Base-by-base conservation (phyloP, 2,797 vertebrate species). In the Leontocebus nigricollis region DNA sequence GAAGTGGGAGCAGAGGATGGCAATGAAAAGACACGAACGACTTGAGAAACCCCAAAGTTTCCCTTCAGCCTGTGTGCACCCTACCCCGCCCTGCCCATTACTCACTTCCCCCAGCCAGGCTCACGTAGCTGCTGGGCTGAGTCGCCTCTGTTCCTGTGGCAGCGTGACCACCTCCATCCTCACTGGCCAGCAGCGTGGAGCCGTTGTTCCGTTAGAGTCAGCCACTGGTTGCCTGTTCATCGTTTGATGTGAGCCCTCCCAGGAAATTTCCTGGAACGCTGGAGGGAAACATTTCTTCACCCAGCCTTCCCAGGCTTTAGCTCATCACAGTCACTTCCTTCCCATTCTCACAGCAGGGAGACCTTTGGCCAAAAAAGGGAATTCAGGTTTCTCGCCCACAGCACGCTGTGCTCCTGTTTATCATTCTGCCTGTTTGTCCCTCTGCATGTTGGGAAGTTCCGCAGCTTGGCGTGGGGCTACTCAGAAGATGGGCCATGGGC, bases 21-120 rank as follows among this genome's bases (percentile, higher is more conserved):
- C 26, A 44, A 75, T 4, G 11, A 82, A 44, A 61, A 80, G 26
- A 30, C n/a, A 76, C 76, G 67, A 89, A 85, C 90, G 94, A 93
- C 94, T 96, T 83, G 39, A 30, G 24, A 50, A 93, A 97, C 93
- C 84, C 94, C 57, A 1, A 50, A 75, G 91, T 95, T 17, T 12
- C 12, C 12, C 70, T 55, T 55, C 19, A 11, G 19, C 83, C 13
- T 20, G n/a, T 3, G 7, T 55, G 52, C 52, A 55, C 52, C 52
- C 41, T 4, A 1, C 77, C 13, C 36, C 39, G n/a, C 14, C 67
- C 82, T 33, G 30, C 8, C 10, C 2, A 0, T 96, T 94, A 97
- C 96, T 96, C 93, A 95, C 94, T 94, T 95, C 52, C 93, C 94
- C 93, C 97, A 96, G 96, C 96, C 52, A 52, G 67, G 96, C 97